A percentile compares a stretch with the other conserved stretches of the same genome.
Conservation (phyloP, 2,113 vertebrate genomes). For the Psephotus haematonotus region DNA sequence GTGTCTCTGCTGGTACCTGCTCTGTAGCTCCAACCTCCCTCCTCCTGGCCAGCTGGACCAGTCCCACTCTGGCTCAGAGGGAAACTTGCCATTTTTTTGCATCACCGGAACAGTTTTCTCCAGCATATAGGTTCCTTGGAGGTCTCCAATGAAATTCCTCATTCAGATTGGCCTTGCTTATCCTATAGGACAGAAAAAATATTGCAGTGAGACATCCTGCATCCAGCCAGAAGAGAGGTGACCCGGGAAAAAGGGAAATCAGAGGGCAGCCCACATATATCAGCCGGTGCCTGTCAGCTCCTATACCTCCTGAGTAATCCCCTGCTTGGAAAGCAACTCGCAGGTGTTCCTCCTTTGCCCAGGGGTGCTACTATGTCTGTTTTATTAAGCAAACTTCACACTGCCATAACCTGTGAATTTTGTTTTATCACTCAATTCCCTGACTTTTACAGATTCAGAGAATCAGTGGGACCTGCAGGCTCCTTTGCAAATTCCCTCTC, state of each 20-base stretch:
- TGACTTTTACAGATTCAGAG: not conserved
- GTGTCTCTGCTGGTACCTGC: not conserved
- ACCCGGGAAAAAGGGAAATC: not conserved
- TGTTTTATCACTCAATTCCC: not conserved
- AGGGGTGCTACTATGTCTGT: not conserved
- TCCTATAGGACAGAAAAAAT: not conserved
- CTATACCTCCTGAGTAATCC: not conserved
- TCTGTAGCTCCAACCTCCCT: not conserved
- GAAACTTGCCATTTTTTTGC: not conserved
- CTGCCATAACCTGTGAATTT: not conserved
- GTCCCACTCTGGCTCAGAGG: not conserved
- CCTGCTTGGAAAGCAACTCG: not conserved
- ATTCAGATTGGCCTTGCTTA: not conserved
- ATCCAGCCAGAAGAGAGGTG: not conserved
- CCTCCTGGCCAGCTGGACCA: not conserved
- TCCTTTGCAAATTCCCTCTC: not conserved
- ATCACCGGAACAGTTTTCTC: not conserved
- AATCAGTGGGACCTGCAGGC: not conserved
- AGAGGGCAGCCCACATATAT: not conserved
- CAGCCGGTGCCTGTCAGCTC: not conserved
- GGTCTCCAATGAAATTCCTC: not conserved
- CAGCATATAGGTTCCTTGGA: not conserved
- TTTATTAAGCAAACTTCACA: not conserved
- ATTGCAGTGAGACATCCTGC: not conserved
- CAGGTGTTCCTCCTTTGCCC: not conserved